These are phyloP conservation scores for Drosophila helvetica DNA, from an alignment of 2,888 invertebrate genomes.

Conservation along the genomic window DNA sequence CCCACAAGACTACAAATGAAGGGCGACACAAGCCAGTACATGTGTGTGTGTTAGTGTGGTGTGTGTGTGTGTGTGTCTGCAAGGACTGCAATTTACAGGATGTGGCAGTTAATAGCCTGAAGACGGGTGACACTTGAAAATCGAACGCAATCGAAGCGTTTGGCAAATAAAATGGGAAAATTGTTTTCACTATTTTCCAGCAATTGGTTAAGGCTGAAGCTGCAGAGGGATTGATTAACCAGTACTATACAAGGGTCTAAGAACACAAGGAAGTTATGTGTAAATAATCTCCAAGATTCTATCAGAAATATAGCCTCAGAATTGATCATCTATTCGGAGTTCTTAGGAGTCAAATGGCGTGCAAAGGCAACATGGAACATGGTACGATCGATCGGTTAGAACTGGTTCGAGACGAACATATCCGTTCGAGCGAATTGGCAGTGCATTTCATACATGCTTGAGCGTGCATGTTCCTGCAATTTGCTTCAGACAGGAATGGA, in stretches of 20 bases:
- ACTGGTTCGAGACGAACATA: no score
- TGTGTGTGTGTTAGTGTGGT: constrained; percentile 14
- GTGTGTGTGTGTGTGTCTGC: constrained; percentile 4
- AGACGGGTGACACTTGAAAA: constrained; percentile 44
- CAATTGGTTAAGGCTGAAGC: background rate
- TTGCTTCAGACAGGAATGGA: no score
- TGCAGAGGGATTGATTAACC: background rate
- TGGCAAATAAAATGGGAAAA: constrained; percentile 34
- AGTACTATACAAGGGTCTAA: background rate
- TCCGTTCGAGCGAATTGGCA: no score
- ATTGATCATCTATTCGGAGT: no score
- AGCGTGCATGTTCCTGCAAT: no score
- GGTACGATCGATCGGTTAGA: no score
- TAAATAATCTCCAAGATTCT: no score
- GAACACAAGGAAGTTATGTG: no score
- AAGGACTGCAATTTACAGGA: constrained; percentile 36
- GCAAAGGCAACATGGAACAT: no score
- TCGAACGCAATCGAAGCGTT: constrained; percentile 46
- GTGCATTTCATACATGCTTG: no score
- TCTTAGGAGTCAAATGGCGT: no score
- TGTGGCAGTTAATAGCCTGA: constrained; percentile 45
- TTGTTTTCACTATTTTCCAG: background rate
- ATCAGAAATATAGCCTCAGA: no score
- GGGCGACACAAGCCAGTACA: constrained; percentile 39
- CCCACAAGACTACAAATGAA: constrained; percentile 16